Evolutionary conservation across 1,140 invertebrate species (phyloP), one percentile per base, ranked within the genome.

Genomic region (Solen grandis): DNA sequence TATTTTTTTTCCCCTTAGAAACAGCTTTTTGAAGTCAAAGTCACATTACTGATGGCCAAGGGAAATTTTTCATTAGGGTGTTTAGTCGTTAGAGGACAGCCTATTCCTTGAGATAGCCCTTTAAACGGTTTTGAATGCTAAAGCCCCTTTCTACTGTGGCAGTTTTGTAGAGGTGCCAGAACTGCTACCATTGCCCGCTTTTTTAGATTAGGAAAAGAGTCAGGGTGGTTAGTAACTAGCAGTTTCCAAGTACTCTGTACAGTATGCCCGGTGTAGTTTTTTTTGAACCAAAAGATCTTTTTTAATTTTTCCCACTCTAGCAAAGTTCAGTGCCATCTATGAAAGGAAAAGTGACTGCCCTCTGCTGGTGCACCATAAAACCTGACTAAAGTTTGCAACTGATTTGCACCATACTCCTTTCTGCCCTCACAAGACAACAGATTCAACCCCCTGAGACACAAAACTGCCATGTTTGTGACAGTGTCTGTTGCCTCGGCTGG

Each of bases 251-350:
- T 36, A 13, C 35, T 60, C 22, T 22, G n/a, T 19, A 73, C 36
- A 16, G 54, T 52, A 33, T 73, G 70, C 22, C 55, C 38, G 5
- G 54, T 54, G 29, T 73, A 73, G n/a, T 29, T 62, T 35, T 31
- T 59, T 54, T 27, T 60, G 55, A 14, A 41, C n/a, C 10, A 73
- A 33, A 33, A 73, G 10, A 31, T 41, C 55, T n/a, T 73, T 73
- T 16, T 57, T n/a, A n/a, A 73, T 19, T 41, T 36, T 38, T 36
- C 35, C 70, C 70, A 73, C n/a, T 73, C 36, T n/a, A 60, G 5
- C 31, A 38, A 60, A 41, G 70, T 38, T 3, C 59, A 52, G 3
- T 35, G 16, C 22, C 22, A 10, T 59, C 41, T 22, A 14, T 59
- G 52, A 31, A 69, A 69, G 35, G 41, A 5, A 1, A 1, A 3